Conservation (phyloP, 2,888 invertebrate genomes). For the Cantharis nigra region DNA sequence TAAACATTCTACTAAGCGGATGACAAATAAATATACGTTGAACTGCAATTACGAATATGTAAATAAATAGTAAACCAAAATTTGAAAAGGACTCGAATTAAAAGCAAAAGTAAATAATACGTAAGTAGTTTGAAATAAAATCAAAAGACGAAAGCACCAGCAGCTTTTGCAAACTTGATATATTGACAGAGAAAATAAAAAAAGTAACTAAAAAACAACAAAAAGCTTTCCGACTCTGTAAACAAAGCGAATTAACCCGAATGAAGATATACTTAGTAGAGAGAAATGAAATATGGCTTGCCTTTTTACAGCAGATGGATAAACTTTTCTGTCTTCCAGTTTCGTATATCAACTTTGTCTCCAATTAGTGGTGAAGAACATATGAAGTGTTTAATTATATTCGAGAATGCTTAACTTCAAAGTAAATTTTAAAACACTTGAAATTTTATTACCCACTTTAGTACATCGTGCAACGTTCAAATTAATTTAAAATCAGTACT, state of each 20-base stretch:
- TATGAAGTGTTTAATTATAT: constrained; percentile 18
- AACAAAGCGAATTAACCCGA: background rate
- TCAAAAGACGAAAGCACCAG: background rate
- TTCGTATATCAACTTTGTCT: constrained; percentile 5
- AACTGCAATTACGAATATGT: too few species aligned
- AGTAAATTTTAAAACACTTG: constrained; percentile 6
- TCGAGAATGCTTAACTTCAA: constrained; percentile 16
- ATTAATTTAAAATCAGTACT: constrained; percentile 12
- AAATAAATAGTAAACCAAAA: background rate
- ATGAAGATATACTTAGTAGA: background rate
- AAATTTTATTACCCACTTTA: constrained; percentile 15
- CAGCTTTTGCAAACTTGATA: background rate
- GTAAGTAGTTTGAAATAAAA: background rate
- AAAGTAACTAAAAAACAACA: background rate
- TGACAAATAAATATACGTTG: too few species aligned
- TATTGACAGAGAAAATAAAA: background rate
- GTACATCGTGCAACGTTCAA: constrained; percentile 5
- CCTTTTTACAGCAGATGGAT: background rate
- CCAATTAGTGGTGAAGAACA: constrained; percentile 5
- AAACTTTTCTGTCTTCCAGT: background rate
- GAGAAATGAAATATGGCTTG: background rate
- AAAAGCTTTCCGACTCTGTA: background rate
- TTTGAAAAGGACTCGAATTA: background rate
- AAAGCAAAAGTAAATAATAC: background rate
- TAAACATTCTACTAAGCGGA: too few species aligned